These are phyloP conservation scores for Hippocampus comes DNA, from an alignment of 2,113 vertebrate species.

Conservation along the genomic window DNA sequence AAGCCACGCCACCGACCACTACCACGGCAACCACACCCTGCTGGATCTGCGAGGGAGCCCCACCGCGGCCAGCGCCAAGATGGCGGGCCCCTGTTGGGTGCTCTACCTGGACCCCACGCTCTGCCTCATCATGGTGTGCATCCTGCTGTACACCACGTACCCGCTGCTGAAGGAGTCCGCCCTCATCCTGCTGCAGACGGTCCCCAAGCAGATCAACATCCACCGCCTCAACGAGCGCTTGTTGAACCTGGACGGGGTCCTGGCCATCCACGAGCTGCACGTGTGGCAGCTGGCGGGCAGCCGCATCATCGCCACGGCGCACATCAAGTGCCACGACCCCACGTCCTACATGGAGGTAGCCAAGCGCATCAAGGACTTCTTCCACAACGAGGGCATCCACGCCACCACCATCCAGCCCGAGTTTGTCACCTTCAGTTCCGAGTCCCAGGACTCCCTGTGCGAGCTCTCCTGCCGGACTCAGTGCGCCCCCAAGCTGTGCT, in stretches of 20 bases:
- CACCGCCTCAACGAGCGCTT: conserved; percentile 84
- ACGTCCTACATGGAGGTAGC: conserved; percentile 96
- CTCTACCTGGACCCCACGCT: conserved; percentile 92
- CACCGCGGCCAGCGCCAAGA: conserved; percentile 6
- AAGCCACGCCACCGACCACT: conserved; percentile 73
- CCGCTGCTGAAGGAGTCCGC: conserved; percentile 95
- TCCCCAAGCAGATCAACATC: conserved; percentile 96
- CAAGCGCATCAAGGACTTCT: conserved; percentile 95
- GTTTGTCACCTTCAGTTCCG: conserved; percentile 87
- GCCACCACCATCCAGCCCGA: conserved; percentile 98
- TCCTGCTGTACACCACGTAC: conserved; percentile 95
- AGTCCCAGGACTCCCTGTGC: conserved; percentile 81
- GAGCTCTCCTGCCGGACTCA: conserved; percentile 96
- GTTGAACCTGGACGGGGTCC: conserved; percentile 82
- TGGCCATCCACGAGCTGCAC: conserved; percentile 95
- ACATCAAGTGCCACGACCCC: conserved; percentile 97
- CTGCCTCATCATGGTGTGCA: conserved; percentile 93
- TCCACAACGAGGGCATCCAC: conserved; percentile 95
- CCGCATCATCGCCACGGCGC: conserved; percentile 96
- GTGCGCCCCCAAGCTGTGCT: conserved; percentile 94
- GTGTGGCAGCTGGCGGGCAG: conserved; percentile 97
- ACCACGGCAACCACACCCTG: conserved; percentile 74
- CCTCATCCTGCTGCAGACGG: conserved; percentile 96
- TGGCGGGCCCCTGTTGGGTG: conserved; percentile 92
- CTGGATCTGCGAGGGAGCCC: conserved; percentile 25